These are phyloP conservation scores for Melanotaenia nigrans DNA, from an alignment of 2,797 vertebrate species.

Conservation along the genomic window DNA sequence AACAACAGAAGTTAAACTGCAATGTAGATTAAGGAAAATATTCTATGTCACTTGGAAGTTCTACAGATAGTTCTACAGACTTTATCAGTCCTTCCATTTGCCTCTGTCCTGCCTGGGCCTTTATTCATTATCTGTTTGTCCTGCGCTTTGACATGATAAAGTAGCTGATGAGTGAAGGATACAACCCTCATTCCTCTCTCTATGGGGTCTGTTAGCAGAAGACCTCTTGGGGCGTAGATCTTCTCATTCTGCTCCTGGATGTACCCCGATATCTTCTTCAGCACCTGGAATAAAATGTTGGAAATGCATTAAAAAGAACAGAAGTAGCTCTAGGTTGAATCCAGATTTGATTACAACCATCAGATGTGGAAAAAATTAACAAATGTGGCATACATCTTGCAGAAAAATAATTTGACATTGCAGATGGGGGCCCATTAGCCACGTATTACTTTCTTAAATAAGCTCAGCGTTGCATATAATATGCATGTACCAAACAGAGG, in stretches of 20 bases:
- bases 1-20: slow-evolving; percentile 39
- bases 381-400: not conserved
- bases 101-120: not conserved
- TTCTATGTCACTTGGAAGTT: slow-evolving; percentile 8
- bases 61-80: slow-evolving; percentile 13
- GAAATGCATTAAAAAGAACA: slow-evolving; percentile 22
- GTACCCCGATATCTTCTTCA: slow-evolving; percentile 96
- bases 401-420: slow-evolving; percentile 23
- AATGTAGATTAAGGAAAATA: slow-evolving; percentile 18
- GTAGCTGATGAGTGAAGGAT: slow-evolving; percentile 84
- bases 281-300: slow-evolving; percentile 82
- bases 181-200: slow-evolving; percentile 97
- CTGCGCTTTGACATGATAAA: slow-evolving; percentile 3
- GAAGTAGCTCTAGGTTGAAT: slow-evolving; percentile 36
- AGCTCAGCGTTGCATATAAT: slow-evolving; percentile 9
- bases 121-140: slow-evolving; percentile 9
- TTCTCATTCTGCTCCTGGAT: slow-evolving; percentile 99
- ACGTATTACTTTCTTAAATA: slow-evolving; percentile 20
- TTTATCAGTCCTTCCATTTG: slow-evolving; percentile 17
- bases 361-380: slow-evolving; percentile 16
- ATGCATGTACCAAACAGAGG: not conserved
- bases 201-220: slow-evolving; percentile 94
- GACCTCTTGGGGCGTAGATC: slow-evolving; percentile 93
- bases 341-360: slow-evolving; percentile 48
- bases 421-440: slow-evolving; percentile 9